Conservation (phyloP, 1,140 invertebrate species). For the Coenobita brevimanus region DNA sequence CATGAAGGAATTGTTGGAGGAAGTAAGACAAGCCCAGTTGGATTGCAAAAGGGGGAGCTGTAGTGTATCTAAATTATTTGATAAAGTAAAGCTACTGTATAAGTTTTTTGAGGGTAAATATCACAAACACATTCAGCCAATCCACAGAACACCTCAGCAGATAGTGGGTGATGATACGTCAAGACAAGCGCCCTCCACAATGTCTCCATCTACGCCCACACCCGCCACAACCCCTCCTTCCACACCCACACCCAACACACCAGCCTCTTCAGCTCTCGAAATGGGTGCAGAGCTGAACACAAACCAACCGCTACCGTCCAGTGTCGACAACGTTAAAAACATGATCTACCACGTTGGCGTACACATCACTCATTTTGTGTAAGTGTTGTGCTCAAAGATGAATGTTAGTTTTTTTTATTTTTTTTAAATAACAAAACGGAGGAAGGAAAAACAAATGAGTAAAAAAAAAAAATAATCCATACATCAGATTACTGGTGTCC, state of each 20-base stretch:
- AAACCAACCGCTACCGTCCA: too few relatives aligned
- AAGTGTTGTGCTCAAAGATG: slow-evolving; percentile 6
- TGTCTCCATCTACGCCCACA: too few relatives aligned
- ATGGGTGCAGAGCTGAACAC: too few relatives aligned
- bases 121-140: slow-evolving; percentile 16
- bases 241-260: too few relatives aligned
- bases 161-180: too few relatives aligned
- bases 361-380: slow-evolving; percentile 50
- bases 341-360: slow-evolving; percentile 54
- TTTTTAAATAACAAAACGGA: too few relatives aligned
- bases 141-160: neutral
- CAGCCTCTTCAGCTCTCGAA: too few relatives aligned
- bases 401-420: neutral
- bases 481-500: too few relatives aligned
- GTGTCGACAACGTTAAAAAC: slow-evolving; percentile 20
- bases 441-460: too few relatives aligned
- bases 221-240: neutral
- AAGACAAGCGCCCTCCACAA: too few relatives aligned
- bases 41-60: neutral
- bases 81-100: slow-evolving; percentile 19
- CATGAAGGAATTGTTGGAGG: slow-evolving; percentile 22
- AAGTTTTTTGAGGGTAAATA: slow-evolving; percentile 6
- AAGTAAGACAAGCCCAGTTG: neutral
- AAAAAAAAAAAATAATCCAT: too few relatives aligned
- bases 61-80: neutral